Conservation (phyloP, 2,797 vertebrate species). For the Rallus crepitans region DNA sequence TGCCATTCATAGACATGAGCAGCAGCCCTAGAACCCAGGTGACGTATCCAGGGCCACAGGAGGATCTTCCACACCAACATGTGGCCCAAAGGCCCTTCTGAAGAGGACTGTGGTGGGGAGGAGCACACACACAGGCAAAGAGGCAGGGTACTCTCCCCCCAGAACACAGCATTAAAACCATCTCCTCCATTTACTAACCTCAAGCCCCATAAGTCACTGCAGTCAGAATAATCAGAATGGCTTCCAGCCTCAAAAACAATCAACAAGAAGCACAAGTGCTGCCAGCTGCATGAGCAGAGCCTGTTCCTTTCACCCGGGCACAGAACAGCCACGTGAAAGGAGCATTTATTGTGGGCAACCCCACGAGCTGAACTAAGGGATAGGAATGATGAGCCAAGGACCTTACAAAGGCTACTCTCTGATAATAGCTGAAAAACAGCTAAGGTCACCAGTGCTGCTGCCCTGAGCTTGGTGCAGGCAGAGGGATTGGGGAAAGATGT, state of each 20-base stretch:
- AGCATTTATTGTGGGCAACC: neutral
- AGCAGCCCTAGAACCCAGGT: neutral
- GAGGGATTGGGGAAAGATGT: neutral
- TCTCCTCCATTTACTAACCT: neutral
- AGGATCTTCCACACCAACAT: neutral
- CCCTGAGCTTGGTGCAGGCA: neutral
- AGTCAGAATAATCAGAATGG: neutral
- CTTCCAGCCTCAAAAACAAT: neutral
- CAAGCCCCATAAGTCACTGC: neutral
- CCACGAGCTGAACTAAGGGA: neutral
- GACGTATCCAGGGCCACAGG: neutral
- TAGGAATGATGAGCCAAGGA: neutral
- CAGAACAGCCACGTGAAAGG: neutral
- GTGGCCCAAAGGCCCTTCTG: neutral
- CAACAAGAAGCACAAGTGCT: neutral
- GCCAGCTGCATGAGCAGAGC: neutral
- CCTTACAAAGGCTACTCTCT: neutral
- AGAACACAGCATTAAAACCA: neutral
- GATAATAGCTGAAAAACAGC: neutral
- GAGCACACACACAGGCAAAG: rapidly evolving
- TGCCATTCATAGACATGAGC: rapidly evolving
- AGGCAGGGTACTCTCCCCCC: rapidly evolving
- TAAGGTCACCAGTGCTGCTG: neutral
- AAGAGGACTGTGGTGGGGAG: neutral
- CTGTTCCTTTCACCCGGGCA: neutral